Evolutionary conservation across 2,113 vertebrate genomes (phyloP), one percentile per base, ranked within the genome.

Genomic region (Noctilio leporinus): DNA sequence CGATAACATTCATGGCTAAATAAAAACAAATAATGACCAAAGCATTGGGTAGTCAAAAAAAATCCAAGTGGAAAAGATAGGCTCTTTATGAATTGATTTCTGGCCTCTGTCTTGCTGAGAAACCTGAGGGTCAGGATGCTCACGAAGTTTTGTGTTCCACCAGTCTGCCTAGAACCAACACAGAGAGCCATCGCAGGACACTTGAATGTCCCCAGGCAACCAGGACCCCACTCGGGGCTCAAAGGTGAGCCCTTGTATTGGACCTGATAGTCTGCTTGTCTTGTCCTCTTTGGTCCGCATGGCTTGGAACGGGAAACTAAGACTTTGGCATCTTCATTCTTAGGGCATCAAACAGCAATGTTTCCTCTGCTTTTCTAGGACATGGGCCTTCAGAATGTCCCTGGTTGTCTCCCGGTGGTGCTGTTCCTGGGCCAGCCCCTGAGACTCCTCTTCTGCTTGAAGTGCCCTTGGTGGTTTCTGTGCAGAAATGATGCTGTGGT

Each of bases 391-490:
- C 9, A 10, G 12, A 9, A 16, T 40, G 30, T 55, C 30, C 53
- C 10, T 28, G 1, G 11, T 5, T 1, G 1, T 47, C 70, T 65
- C 47, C 22, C 81, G 24, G 17, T 77, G 57, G 38, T 8, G 5
- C 24, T 20, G 10, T 2, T 28, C 28, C 38, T 16, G 0, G 59
- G 69, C 16, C 35, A 6, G 51, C 57, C 38, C 1, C 3, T 2
- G 5, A 40, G 28, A n/a, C n/a, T 40, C 24, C 33, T 78, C 59
- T 19, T 14, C n/a, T 26, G n/a, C 14, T 35, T 49, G 1, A 30
- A 12, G 24, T 28, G 28, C 17, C 22, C 33, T 40, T 43, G 59
- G 35, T 43, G 55, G 51, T 16, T 19, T 65, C 43, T 59, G 47
- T 14, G 77, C 20, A 19, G 38, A 49, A 26, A 45, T 12, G 15